phyloP scores from a whole-genome alignment of 2,113 vertebrate species.

The Lamprotornis superbus region DNA sequence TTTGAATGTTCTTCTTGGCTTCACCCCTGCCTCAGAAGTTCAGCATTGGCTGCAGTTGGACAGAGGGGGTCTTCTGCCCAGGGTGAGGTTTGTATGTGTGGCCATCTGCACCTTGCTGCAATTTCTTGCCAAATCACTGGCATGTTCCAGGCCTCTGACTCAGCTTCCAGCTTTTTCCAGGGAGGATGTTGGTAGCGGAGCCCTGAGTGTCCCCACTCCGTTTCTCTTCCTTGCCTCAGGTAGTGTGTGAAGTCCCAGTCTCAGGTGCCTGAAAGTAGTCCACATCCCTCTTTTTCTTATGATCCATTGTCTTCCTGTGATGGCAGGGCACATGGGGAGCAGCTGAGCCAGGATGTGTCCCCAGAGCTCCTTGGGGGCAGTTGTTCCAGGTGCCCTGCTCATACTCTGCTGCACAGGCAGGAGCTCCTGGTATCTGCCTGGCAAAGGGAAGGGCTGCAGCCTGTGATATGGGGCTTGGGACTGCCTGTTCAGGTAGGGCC shows the following conservation, averaged over 20 bases:
- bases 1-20: neutral
- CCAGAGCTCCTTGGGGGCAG: accelerated
- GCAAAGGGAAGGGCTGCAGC: neutral
- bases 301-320: neutral
- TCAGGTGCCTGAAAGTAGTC: neutral
- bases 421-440: neutral
- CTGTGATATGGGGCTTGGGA: neutral
- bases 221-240: neutral
- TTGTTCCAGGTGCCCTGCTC: neutral
- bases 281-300: neutral
- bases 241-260: neutral
- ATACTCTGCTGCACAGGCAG: neutral
- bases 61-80: neutral
- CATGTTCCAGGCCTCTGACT: neutral
- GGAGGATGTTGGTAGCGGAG: neutral
- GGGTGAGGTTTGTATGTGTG: neutral
- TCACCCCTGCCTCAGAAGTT: neutral
- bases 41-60: neutral
- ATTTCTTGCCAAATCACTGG: neutral
- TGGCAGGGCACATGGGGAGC: neutral
- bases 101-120: neutral
- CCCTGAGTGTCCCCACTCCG: neutral
- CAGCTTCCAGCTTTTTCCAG: conserved; percentile 10
- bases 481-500: neutral
- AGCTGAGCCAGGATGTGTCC: neutral